Conservation (phyloP, 2,113 vertebrate genomes). For the Otis tarda region DNA sequence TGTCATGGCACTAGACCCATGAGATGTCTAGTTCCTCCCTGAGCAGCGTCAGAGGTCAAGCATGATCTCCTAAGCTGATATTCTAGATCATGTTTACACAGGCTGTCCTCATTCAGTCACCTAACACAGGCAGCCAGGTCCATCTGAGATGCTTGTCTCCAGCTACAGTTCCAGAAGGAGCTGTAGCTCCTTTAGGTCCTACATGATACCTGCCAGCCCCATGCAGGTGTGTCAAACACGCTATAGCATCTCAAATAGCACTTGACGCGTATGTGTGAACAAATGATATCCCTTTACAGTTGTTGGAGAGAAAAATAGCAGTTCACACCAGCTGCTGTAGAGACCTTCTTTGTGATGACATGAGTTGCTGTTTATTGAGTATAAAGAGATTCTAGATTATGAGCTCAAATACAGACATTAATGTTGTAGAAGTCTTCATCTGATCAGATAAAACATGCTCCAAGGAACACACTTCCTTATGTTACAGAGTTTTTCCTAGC, state of each 20-base stretch:
- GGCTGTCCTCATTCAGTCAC: background rate
- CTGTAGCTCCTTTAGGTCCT: background rate
- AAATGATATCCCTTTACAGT: background rate
- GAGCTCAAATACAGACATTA: background rate
- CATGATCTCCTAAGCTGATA: background rate
- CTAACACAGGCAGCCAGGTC: background rate
- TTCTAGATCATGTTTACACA: background rate
- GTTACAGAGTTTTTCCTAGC: background rate
- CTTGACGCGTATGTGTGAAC: rapidly evolving
- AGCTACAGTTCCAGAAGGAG: background rate
- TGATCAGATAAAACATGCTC: background rate
- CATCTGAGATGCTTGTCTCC: background rate
- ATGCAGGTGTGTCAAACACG: background rate
- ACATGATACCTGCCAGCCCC: background rate
- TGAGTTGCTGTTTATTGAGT: background rate
- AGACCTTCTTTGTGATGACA: background rate
- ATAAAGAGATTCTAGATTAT: background rate
- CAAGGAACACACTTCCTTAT: background rate
- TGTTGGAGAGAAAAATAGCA: background rate
- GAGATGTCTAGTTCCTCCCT: background rate
- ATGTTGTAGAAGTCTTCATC: background rate
- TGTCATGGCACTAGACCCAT: background rate
- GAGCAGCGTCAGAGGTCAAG: background rate
- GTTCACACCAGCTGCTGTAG: background rate
- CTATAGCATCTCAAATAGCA: background rate